A percentile compares a stretch with the other conserved stretches of the same genome.
Evolutionary conservation across 1,140 invertebrate genomes (phyloP).

Genomic region (Bombus cullumanus): DNA sequence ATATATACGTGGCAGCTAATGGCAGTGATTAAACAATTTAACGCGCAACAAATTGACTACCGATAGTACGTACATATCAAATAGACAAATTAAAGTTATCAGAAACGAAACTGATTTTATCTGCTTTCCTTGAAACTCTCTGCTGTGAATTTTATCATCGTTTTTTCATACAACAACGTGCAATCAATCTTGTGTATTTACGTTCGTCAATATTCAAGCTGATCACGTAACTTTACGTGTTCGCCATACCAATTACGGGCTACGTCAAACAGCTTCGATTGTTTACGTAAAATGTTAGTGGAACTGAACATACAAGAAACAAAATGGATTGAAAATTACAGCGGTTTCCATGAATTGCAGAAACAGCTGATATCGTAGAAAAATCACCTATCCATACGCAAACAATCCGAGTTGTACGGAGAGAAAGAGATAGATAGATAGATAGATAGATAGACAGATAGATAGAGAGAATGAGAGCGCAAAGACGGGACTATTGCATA

Average conservation of each 20-base stretch:
- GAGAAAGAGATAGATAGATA: background rate
- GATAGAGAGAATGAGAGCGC: too few species aligned
- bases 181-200: constrained; percentile 34
- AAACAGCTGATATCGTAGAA: background rate
- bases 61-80: background rate
- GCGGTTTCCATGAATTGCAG: background rate
- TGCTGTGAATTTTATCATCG: background rate
- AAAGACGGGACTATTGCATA: background rate
- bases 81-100: background rate
- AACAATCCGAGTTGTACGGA: background rate
- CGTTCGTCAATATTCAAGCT: constrained; percentile 33
- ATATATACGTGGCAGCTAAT: background rate
- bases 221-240: constrained; percentile 31
- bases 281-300: background rate
- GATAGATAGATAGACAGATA: too few species aligned
- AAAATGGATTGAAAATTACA: background rate
- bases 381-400: background rate
- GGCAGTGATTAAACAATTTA: background rate
- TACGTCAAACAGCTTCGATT: constrained; percentile 1
- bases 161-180: background rate
- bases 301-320: background rate
- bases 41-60: background rate
- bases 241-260: constrained; percentile 17
- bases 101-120: background rate
- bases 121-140: background rate